A percentile compares a stretch with the other conserved stretches of the same genome.
Evolutionary conservation across 2,797 vertebrate species (phyloP).

Genomic region (Eulemur mongoz): DNA sequence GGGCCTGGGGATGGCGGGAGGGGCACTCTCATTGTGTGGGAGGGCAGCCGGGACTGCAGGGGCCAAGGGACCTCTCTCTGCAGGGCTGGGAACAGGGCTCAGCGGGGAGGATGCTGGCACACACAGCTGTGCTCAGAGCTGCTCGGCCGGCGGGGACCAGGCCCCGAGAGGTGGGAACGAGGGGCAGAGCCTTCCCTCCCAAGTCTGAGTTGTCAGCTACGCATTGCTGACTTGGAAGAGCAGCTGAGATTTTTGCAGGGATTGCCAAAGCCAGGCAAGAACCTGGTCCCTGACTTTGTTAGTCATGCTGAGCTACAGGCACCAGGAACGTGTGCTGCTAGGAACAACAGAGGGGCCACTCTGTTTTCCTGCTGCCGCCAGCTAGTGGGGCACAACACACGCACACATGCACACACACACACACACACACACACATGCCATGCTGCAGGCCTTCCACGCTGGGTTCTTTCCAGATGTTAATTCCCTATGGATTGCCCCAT

Average conservation of each 20-base stretch:
- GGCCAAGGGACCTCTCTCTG: not conserved
- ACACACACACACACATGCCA: fast-evolving
- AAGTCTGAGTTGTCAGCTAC: fast-evolving
- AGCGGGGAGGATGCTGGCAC: fast-evolving
- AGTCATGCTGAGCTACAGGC: not conserved
- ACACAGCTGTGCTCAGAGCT: not conserved
- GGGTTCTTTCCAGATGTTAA: not conserved
- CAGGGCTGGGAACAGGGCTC: too few species aligned
- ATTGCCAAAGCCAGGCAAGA: not conserved
- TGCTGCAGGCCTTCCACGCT: not conserved
- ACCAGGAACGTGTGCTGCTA: fast-evolving
- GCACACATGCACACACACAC: too few species aligned
- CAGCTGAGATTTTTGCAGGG: not conserved
- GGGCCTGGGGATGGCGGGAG: fast-evolving
- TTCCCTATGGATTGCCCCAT: too few species aligned
- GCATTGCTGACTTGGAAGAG: not conserved
- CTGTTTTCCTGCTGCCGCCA: not conserved
- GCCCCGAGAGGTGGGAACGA: fast-evolving
- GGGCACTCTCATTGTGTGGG: not conserved
- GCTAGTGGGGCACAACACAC: fast-evolving
- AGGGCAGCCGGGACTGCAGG: not conserved
- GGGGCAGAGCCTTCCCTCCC: not conserved
- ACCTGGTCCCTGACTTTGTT: too few species aligned
- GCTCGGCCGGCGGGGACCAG: not conserved
- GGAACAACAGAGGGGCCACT: not conserved